Base-by-base conservation (phyloP, 2,888 invertebrate genomes). In the Cryptops parisi region DNA sequence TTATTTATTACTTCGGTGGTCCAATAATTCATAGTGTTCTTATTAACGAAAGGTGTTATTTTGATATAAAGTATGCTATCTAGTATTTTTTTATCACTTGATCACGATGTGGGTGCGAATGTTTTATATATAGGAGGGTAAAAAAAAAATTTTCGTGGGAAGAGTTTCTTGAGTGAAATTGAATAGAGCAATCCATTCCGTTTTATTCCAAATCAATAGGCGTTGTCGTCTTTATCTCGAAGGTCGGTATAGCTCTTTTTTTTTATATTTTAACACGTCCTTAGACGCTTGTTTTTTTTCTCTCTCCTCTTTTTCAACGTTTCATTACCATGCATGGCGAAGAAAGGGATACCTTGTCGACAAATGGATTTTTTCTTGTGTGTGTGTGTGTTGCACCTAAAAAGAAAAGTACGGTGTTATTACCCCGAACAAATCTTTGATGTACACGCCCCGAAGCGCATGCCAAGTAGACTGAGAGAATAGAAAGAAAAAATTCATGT, bases 161-260 rank as follows among this genome's bases (percentile, higher is more conserved):
- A n/a, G n/a, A n/a, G n/a, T n/a, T n/a, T n/a, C n/a, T 27, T 47
- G 47, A 47, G 27, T 27, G 47, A 47, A 47, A 47, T 47, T 47
- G 47, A 47, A 47, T 47, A 47, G 47, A 26, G 26, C 47, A 25
- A 47, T 47, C 47, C 47, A 26, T 26, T 25, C 47, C 25, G 21
- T 47, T 47, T 47, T 47, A 47, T 47, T 47, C 26, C 21, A 47
- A 47, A 47, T 47, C 47, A 47, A 47, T 47, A 47, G 26, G 24
- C 27, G 45, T 45, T 45, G n/a, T n/a, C n/a, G n/a, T 33, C 33
- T 33, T 33, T 33, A 33, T 33, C 33, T 33, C 33, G 33, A n/a
- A n/a, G n/a, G n/a, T n/a, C n/a, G n/a, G n/a, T n/a, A n/a, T n/a
- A n/a, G n/a, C n/a, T n/a, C n/a, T 33, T 33, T 33, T 33, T 33